Base-by-base conservation (phyloP, 2,888 invertebrate species). In the Diloba caeruleocephala region DNA sequence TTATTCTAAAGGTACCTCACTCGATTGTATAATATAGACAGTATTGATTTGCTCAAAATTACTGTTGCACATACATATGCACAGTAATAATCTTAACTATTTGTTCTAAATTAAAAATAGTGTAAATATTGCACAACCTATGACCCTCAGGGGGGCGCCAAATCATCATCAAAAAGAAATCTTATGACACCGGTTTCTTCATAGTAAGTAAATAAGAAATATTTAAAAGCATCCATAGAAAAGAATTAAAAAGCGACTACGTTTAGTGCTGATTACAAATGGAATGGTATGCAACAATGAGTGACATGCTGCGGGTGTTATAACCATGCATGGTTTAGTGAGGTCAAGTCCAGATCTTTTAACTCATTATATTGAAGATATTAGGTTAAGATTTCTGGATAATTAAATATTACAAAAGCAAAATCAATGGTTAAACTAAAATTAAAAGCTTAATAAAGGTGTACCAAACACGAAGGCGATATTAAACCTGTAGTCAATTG, bases 101-200 rank as follows among this genome's bases (percentile, higher is more conserved):
- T 38, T 34, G 15, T 43, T 37, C 19, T 1, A 37, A 29, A 12
- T n/a, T 46, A 7, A 29, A 33, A 49, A 39, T 63, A 56, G 43
- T 55, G 56, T 69, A 55, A 48, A 78, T 63, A 76, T 66, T 75
- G 80, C 78, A 82, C 79, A 82, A 88, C 88, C 89, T 89, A 88
- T 81, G 78, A 86, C 89, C 87, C 87, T 81, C 85, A 21, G 21
- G 90, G 89, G 89, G 88, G 93, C 88, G 93, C 90, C 93, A 92
- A 92, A 92, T 91, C 91, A 84, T 85, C 73, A 74, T 81, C 72
- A 70, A 49, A 59, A 48, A 76, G 74, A 81, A 79, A 81, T 81
- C 78, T 79, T 75, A 78, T 82, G 85, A 92, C 91, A 93, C 92
- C 92, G 88, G 88, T 91, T 90, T 88, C 92, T 93, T 92, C 90